Evolutionary conservation across 2,888 invertebrate genomes (phyloP), one percentile per base, ranked within the genome.

Genomic region (Apotomis betuletana): DNA sequence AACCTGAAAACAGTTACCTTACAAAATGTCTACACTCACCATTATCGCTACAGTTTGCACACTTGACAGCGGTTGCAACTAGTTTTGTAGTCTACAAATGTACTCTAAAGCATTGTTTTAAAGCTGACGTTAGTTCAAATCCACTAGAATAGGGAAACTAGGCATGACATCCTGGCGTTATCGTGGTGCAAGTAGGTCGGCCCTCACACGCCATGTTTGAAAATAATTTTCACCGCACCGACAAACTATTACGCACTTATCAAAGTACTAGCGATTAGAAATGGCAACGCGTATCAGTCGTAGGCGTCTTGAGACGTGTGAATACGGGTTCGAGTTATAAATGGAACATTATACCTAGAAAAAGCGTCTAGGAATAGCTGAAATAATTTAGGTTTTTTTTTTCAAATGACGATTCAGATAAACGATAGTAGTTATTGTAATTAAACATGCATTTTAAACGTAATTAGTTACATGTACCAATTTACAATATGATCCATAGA

Each of bases 171-270:
- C 89, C 90, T 90, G 27, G 88, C 88, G 87, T 91, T 92, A 92
- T 92, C 91, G 77, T 77, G 61, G 69, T 71, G 83, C 83, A 92
- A 88, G 83, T 93, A 80, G 92, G 92, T 88, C 92, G 83, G 81
- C 75, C 83, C 85, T 81, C 84, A 78, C 80, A 79, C 81, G 83
- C 85, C 82, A 80, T 86, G 85, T 87, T 88, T 87, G 87, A 88
- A 91, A 91, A 90, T 89, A 84, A 90, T 91, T 92, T 91, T 92
- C 91, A 90, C 90, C 83, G 85, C 79, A 77, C 79, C 73, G 78
- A 76, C 80, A 78, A 79, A 78, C 81, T 80, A 80, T 80, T 79
- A 76, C 80, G 75, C 76, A 84, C 83, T 86, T 86, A 86, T 85
- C 82, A 83, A 85, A 65, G 55, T 63, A 55, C 67, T 15, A 49